Evolutionary conservation across 1,140 invertebrate species (phyloP), one percentile per base, ranked within the genome.

Genomic region (Bradysia coprophila): DNA sequence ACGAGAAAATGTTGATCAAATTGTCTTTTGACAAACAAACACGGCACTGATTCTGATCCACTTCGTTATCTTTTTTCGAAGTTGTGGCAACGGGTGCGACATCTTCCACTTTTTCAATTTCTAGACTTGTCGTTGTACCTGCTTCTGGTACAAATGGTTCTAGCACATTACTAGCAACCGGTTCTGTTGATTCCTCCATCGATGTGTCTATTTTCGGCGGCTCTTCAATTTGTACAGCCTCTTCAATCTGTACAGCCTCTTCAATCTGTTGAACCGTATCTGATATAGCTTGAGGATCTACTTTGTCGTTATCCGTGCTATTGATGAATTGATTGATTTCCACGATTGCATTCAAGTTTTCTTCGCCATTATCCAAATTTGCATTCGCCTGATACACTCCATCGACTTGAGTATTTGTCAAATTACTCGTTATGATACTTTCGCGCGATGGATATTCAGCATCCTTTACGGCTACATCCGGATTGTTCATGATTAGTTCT

Each of bases 11-110:
- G 21, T 50, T 51, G 28, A 52, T 48, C 40, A 61, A 41, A 31
- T 55, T 45, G 1, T 55, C 52, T 33, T 38, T 47, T 16, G 44
- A 46, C 20, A 54, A 53, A 43, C 58, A 61, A 1, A 61, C 52
- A 8, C 58, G 53, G 33, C 58, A 61, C 42, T 59, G 58, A 20
- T 57, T 53, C 40, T 54, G 52, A 38, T 60, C 54, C 8, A 59
- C 51, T 31, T 44, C 31, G 3, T 48, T 47, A 33, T 60, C 55
- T 34, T 49, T 49, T 13, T 48, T 47, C 13, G 24, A 28, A 13
- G 24, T 28, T 6, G 6, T 13, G 6, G 24, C 6, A 6, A 6
- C 24, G 13, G 24, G 24, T 28, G 13, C 24, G 6, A 8, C 24
- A n/a, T n/a, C n/a, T n/a, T n/a, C n/a, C n/a, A n/a, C n/a, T n/a